Conservation (phyloP, 1,140 invertebrate species). For the Meloidogyne exigua region DNA sequence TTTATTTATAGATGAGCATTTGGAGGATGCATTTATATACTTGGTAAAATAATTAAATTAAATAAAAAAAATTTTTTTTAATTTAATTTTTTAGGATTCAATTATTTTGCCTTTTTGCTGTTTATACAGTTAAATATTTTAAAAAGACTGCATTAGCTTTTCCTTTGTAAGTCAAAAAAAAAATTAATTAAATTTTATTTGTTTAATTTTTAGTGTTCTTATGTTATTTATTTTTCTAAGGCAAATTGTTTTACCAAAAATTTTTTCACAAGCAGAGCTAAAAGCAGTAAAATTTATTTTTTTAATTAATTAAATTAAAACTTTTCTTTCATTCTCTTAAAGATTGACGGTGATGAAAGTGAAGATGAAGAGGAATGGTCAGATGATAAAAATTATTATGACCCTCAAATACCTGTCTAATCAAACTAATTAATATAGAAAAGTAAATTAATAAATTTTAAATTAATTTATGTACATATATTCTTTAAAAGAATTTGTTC, state of each 20-base stretch:
- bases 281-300: constrained; percentile 56
- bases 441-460: not conserved
- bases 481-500: too few species aligned
- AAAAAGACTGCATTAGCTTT: constrained; percentile 51
- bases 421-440: constrained; percentile 48
- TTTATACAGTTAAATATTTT: constrained; percentile 45
- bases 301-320: not conserved
- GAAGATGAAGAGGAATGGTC: constrained; percentile 55
- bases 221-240: constrained; percentile 56
- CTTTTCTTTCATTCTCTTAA: too few species aligned
- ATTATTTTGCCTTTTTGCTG: constrained; percentile 48
- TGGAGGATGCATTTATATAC: constrained; percentile 60
- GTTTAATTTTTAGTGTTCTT: constrained; percentile 39
- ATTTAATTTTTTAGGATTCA: constrained; percentile 48
- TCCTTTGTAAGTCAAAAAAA: constrained; percentile 42
- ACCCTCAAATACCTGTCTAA: too few species aligned
- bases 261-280: constrained; percentile 56
- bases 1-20: constrained; percentile 52
- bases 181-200: not conserved
- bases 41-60: not conserved
- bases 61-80: too few species aligned
- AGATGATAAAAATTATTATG: constrained; percentile 48
- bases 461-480: too few species aligned
- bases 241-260: constrained; percentile 47
- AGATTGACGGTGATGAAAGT: constrained; percentile 53